Base-by-base conservation (phyloP, 2,113 vertebrate genomes). In the Bambusicola thoracicus region DNA sequence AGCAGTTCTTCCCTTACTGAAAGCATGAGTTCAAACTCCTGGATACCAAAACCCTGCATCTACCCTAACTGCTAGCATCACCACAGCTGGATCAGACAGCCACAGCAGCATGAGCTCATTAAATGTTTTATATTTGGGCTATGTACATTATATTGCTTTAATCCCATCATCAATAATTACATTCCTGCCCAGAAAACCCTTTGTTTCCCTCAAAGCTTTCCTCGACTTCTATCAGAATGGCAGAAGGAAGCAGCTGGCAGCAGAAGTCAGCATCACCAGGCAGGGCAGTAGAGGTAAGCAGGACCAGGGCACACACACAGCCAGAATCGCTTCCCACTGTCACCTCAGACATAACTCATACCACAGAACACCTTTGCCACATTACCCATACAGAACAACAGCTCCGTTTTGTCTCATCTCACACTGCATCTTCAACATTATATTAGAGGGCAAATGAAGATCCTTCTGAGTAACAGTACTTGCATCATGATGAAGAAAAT, bases 381-480 rank as follows among this genome's bases (percentile, higher is more conserved):
- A 56, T 78, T 89, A 90, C 30, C 67, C 44, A 36, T 25, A 62
- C 36, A 85, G 40, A 81, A 85, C 8, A 32, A 88, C 34, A 46
- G 80, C 70, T 83, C 65, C 43, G 59, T 88, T 85, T 65, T 81
- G 49, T 65, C 90, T 90, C 81, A 88, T 70, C 90, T 91, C 83
- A 88, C 74, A 92, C 40, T 61, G 0, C 48, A 91, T 46, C 53
- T 88, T 65, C 85, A 67, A 34, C 62, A 91, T 94, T 94, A 79
- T 44, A 88, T 91, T 88, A 96, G 41, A 93, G 43, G 13, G 49
- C 69, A 95, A 70, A 85, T 69, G 69, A 13, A n/a, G 68, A 84
- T 88, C 86, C 89, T 80, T 87, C 82, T 81, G 75, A 84, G 93
- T 93, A 95, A 79, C 44, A 72, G 44, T 46, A 75, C n/a, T 85